Conservation (phyloP, 2,888 invertebrate species). For the Gnatocerus cornutus region DNA sequence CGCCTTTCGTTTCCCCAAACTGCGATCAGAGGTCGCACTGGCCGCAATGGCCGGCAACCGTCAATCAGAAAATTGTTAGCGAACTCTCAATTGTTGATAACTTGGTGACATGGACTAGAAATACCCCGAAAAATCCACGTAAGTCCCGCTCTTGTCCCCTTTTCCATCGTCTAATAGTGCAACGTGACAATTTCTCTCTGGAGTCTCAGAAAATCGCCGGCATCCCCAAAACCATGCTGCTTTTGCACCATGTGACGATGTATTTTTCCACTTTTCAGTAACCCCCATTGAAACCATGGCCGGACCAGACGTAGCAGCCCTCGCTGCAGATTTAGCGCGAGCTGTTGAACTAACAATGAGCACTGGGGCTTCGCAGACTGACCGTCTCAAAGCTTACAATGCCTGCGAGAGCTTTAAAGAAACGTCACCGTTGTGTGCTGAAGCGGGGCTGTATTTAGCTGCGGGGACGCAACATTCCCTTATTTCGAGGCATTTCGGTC, state of each 20-base stretch:
- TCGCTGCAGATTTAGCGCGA: conserved; percentile 85
- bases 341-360: conserved; percentile 90
- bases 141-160: conserved; percentile 1
- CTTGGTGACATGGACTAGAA: conserved; percentile 27
- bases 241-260: conserved; percentile 39
- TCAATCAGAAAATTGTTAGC: conserved; percentile 56
- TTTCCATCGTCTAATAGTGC: background rate
- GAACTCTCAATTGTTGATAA: conserved; percentile 20
- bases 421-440: conserved; percentile 90
- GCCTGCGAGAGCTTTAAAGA: conserved; percentile 90
- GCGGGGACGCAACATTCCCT: conserved; percentile 83
- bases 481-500: conserved; percentile 90
- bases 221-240: conserved; percentile 31
- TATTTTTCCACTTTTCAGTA: conserved; percentile 18
- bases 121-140: conserved; percentile 11
- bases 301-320: conserved; percentile 77
- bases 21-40: conserved; percentile 11
- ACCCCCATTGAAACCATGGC: conserved; percentile 65
- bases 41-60: conserved; percentile 60
- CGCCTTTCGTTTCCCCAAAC: background rate
- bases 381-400: conserved; percentile 87
- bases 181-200: background rate
- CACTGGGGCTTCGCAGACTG: conserved; percentile 83
- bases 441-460: conserved; percentile 87
- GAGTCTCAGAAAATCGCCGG: background rate